Base-by-base conservation (phyloP, 2,888 invertebrate species). In the Synergus umbraculus region DNA sequence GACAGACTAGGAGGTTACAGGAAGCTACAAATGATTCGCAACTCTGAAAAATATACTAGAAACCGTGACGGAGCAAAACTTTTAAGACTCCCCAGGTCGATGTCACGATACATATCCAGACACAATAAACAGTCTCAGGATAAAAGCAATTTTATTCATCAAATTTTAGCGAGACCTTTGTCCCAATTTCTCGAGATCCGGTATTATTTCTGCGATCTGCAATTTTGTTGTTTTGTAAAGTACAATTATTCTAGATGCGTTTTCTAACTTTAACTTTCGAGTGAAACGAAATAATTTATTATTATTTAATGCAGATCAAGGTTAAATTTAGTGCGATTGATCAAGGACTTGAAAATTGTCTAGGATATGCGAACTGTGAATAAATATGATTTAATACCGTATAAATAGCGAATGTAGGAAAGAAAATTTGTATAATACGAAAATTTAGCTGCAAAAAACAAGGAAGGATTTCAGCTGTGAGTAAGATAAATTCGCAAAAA, bases 101-200 rank as follows among this genome's bases (percentile, higher is more conserved):
- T 54, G 73, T 73, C 73, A 58, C 54, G 13, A 9, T n/a, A 73
- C 41, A 73, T 54, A 73, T 73, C 73, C 73, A 54, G 54, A 73
- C 54, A 54, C 54, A 73, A 73, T 73, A 73, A 73, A 41, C 37
- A 49, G 54, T 73, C 41, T 54, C 73, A 73, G 73, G 54, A 73
- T 73, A 54, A 54, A 54, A 58, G 73, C 54, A 73, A 73, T 73
- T 73, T 73, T 73, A 73, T 54, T n/a, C 73, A 54, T 54, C 12
- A 12, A 63, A 73, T 29, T 29, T 49, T 10, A 22, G 46, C 44
- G 15, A 37, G 9, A 46, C 2, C 46, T 46, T 67, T 46, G 46
- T 29, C 46, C 67, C 15, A 22, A 67, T 67, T 67, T 43, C 12
- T 43, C 44, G 18, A 10, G 41, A 66, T 43, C 22, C 60, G 12